These are phyloP conservation scores for Oophaga pumilio DNA, from an alignment of 2,113 vertebrate species.

Conservation along the genomic window DNA sequence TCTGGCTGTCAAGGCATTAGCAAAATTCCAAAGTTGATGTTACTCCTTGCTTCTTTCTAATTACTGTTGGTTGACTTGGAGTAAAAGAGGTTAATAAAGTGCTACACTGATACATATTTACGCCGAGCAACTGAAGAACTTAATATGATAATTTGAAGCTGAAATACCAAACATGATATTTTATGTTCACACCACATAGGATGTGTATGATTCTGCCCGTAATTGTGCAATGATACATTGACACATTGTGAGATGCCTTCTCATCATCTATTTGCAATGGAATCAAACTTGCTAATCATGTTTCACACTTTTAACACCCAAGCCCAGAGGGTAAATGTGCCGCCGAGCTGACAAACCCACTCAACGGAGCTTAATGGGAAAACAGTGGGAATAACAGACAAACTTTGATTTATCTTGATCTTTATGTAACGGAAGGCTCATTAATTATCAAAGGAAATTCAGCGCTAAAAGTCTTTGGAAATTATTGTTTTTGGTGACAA, in stretches of 20 bases:
- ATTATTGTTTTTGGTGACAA: constrained; percentile 18
- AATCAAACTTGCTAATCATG: constrained; percentile 53
- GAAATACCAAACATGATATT: constrained; percentile 19
- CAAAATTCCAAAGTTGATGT: too few species aligned
- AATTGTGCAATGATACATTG: constrained; percentile 50
- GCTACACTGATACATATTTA: constrained; percentile 38
- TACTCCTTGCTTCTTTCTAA: background rate
- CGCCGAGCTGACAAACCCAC: constrained; percentile 29
- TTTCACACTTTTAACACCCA: constrained; percentile 56
- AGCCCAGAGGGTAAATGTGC: constrained; percentile 48
- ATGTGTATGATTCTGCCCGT: constrained; percentile 28
- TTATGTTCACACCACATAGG: constrained; percentile 23
- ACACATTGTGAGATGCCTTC: constrained; percentile 28
- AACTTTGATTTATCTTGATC: constrained; percentile 43
- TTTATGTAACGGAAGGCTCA: constrained; percentile 28
- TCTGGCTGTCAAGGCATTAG: too few species aligned
- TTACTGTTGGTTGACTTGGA: background rate
- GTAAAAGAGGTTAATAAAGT: constrained; percentile 16
- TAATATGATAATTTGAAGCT: constrained; percentile 11
- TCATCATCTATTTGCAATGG: constrained; percentile 23
- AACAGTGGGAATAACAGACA: constrained; percentile 48
- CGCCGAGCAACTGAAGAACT: background rate
- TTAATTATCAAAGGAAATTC: constrained; percentile 31
- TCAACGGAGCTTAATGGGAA: constrained; percentile 49
- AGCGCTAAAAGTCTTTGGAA: constrained; percentile 1